These are phyloP conservation scores for rat (Rattus norvegicus) DNA, from an alignment of 2,113 vertebrate species.

Conservation along the genomic window DNA sequence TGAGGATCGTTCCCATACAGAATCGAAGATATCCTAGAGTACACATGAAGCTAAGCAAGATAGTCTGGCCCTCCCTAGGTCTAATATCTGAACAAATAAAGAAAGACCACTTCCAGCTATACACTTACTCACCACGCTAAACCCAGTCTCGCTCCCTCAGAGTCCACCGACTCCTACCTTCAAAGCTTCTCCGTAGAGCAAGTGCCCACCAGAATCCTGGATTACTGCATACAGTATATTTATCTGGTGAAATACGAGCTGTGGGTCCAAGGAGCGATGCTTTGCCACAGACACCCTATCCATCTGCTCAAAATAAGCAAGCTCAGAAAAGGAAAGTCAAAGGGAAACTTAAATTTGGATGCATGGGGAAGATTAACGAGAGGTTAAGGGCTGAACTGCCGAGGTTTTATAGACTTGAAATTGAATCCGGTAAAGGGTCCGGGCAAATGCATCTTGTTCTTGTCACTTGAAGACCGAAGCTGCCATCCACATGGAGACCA, in stretches of 20 bases:
- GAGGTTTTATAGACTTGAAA: conserved; percentile 55
- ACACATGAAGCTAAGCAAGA: neutral
- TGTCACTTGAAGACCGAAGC: neutral
- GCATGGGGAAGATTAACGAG: conserved; percentile 60
- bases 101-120: neutral
- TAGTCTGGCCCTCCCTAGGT: neutral
- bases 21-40: neutral
- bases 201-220: conserved; percentile 53
- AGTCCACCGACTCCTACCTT: conserved; percentile 54
- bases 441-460: neutral
- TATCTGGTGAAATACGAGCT: conserved; percentile 79
- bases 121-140: neutral
- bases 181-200: conserved; percentile 51
- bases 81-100: conserved; percentile 61
- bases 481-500: neutral
- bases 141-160: neutral
- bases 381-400: conserved; percentile 21
- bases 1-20: neutral
- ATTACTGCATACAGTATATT: conserved; percentile 68
- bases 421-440: neutral
- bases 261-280: conserved; percentile 60
- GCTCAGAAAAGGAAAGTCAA: conserved; percentile 60
- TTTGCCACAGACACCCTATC: conserved; percentile 72
- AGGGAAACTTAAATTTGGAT: conserved; percentile 69
- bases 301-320: conserved; percentile 79